phyloP scores from a whole-genome alignment of 1,140 invertebrate genomes.

The Phenacoccus solenopsis region DNA sequence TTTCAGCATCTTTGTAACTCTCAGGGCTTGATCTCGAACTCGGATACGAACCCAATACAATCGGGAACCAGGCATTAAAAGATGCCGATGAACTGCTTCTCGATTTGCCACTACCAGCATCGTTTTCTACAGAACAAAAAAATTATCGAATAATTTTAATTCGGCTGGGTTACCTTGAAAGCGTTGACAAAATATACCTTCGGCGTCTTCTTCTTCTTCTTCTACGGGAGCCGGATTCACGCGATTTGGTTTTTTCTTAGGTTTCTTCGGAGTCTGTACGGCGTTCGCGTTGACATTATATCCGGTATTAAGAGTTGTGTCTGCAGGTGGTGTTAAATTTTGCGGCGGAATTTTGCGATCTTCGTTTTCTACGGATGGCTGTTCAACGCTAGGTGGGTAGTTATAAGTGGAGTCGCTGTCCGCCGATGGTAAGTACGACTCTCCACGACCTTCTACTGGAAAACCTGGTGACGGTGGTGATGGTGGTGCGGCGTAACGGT shows the following conservation, averaged over 20 bases:
- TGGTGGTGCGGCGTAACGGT: slow-evolving; percentile 9
- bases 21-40: background rate
- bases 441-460: background rate
- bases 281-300: background rate
- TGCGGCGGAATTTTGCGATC: background rate
- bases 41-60: slow-evolving; percentile 29
- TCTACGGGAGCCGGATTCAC: background rate
- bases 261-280: background rate
- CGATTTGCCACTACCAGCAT: slow-evolving; percentile 23
- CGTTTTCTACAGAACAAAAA: background rate
- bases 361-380: slow-evolving; percentile 4
- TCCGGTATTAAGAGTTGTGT: background rate
- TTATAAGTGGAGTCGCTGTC: background rate
- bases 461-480: background rate
- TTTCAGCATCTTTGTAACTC: background rate
- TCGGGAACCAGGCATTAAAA: slow-evolving; percentile 31
- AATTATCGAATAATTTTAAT: background rate
- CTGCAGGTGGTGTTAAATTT: background rate
- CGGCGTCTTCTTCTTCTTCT: slow-evolving; percentile 18
- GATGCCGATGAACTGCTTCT: slow-evolving; percentile 26
- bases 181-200: background rate
- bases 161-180: too few relatives aligned
- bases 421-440: background rate
- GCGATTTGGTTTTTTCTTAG: background rate
- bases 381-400: slow-evolving; percentile 12